Conservation (phyloP, 2,888 invertebrate species). For the Phalera bucephala region DNA sequence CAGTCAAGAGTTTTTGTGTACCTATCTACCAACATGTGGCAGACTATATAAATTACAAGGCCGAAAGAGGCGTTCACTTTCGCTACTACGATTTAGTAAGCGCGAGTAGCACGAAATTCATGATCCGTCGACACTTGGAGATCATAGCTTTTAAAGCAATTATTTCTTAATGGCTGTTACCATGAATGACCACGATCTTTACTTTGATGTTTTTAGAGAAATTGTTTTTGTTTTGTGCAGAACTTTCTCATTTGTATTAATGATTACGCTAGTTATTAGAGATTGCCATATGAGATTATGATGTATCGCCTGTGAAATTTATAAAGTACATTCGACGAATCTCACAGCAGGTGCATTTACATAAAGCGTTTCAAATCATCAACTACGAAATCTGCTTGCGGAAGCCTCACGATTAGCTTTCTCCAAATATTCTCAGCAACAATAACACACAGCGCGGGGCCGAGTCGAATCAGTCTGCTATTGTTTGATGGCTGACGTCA, state of each 20-base stretch:
- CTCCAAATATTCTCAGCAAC: constrained; percentile 39
- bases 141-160: constrained; percentile 40
- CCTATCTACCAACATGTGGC: constrained; percentile 15
- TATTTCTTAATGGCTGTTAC: constrained; percentile 35
- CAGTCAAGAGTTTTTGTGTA: constrained; percentile 3
- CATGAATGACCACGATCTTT: constrained; percentile 27
- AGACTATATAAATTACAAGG: constrained; percentile 51
- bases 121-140: constrained; percentile 33
- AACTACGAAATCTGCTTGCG: constrained; percentile 27
- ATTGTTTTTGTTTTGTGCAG: constrained; percentile 11
- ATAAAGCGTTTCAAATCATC: neutral
- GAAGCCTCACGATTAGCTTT: constrained; percentile 46
- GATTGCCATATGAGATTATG: constrained; percentile 1
- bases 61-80: constrained; percentile 65
- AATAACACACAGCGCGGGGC: constrained; percentile 35
- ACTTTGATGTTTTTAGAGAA: constrained; percentile 23
- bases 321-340: too few species aligned
- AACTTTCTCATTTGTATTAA: constrained; percentile 20
- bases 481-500: constrained; percentile 64
- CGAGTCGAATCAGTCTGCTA: constrained; percentile 53
- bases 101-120: constrained; percentile 41
- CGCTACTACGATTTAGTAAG: constrained; percentile 53
- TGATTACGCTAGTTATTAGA: constrained; percentile 16
- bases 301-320: neutral
- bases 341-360: neutral